Evolutionary conservation across 2,888 invertebrate species (phyloP), one percentile per base, ranked within the genome.

Genomic region (Neoascia interrupta): DNA sequence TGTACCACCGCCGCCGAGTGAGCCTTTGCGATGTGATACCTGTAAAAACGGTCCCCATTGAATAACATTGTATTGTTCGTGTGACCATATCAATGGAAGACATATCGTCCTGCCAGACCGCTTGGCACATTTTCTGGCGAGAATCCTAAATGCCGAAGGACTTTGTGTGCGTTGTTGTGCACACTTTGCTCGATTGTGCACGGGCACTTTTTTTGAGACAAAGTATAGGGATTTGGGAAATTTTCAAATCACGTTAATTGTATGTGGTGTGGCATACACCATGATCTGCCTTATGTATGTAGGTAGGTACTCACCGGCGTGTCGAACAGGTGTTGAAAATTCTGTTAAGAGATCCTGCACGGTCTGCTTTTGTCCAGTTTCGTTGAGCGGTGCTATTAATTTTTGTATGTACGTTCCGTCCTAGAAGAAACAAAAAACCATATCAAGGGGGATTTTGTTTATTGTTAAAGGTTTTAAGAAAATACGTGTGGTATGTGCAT

Each of bases 341-440:
- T 88, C 88, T 56, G 81, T 82, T 81, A 88, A 83, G 82, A 89
- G 82, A 73, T 89, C 88, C 70, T 83, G 83, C 31, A 89, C 75
- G 36, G 86, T 89, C 69, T 87, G 86, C 84, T 88, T 88, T 83
- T 85, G 86, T 53, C 88, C 88, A 60, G 83, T 69, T 73, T 86
- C 87, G 81, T 83, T 84, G 56, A 86, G 76, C 31, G 89, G 88
- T 53, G 86, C 81, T 70, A 89, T 85, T 81, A 89, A 82, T 83
- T 87, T 88, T 79, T 89, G 89, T 45, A 82, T 82, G 69, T 86
- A 89, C 16, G 86, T 87, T 13, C 86, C 87, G 82, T 89, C 88
- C 88, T 88, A 70, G 49, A 83, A 82, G 61, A 36, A 60, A 60
- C 76, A 43, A 63, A 63, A 60, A 60, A 58, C 31, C 43, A 49